phyloP scores from a whole-genome alignment of 2,888 invertebrate genomes.

The Luperina testacea region DNA sequence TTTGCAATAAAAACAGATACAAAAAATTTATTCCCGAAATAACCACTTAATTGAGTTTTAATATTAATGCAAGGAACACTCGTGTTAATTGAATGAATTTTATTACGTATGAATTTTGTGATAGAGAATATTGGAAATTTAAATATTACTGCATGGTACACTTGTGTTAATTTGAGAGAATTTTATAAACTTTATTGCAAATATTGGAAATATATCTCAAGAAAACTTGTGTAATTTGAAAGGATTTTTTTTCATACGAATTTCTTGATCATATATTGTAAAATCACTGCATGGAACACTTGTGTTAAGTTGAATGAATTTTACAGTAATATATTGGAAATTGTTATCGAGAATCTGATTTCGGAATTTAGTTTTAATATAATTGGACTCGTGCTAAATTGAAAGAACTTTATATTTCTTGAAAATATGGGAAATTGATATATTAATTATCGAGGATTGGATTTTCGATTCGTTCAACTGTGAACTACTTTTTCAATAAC shows the following conservation, averaged over 20 bases:
- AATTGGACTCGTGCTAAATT: neutral
- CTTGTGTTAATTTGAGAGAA: neutral
- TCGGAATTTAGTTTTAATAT: neutral
- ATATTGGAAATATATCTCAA: too few species aligned
- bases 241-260: neutral
- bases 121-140: neutral
- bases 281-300: neutral
- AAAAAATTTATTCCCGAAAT: neutral
- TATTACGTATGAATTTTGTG: neutral
- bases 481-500: neutral
- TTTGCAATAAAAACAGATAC: slow-evolving; percentile 1
- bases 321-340: too few species aligned
- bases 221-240: neutral
- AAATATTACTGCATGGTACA: neutral
- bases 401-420: neutral
- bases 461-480: neutral
- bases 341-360: too few species aligned
- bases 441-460: too few species aligned
- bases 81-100: neutral
- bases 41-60: neutral
- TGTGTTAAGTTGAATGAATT: neutral
- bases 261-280: neutral
- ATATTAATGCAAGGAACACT: neutral
- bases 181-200: neutral
- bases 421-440: neutral